A percentile compares a stretch with the other conserved stretches of the same genome.
These are phyloP conservation scores for Chelonus formosanus DNA, from an alignment of 2,888 invertebrate species.

Conservation along the genomic window DNA sequence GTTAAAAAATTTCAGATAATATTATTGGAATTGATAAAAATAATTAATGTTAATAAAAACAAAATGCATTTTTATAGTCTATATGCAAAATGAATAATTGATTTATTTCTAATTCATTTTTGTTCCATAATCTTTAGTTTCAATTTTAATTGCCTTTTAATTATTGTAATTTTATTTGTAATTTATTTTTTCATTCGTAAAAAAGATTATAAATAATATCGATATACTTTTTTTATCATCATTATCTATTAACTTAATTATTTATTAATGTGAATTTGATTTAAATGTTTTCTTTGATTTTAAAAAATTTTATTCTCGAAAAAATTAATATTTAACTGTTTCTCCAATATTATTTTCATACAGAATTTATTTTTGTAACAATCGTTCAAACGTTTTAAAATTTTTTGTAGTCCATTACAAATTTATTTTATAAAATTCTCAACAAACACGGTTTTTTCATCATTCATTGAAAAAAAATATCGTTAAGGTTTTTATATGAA, in stretches of 20 bases:
- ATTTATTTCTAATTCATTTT: too few species aligned
- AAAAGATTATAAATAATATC: conserved; percentile 71
- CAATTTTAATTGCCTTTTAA: conserved; percentile 59
- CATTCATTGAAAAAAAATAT: conserved; percentile 77
- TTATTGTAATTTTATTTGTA: conserved; percentile 49
- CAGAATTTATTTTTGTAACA: conserved; percentile 58
- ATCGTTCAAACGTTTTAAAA: conserved; percentile 71
- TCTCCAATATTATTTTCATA: conserved; percentile 69
- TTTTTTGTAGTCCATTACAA: conserved; percentile 66
- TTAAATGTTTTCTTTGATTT: conserved; percentile 82
- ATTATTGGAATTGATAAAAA: too few species aligned
- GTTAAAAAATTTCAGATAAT: too few species aligned
- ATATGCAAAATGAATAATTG: too few species aligned
- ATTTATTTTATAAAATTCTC: conserved; percentile 77
- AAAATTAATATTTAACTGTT: conserved; percentile 81
- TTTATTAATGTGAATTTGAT: conserved; percentile 75
- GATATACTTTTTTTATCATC: conserved; percentile 80
- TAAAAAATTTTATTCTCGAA: conserved; percentile 79
- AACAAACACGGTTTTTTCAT: conserved; percentile 72
- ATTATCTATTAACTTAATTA: conserved; percentile 79
- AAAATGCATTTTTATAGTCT: too few species aligned
- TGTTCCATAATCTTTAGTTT: too few species aligned
- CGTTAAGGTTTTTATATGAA: conserved; percentile 71
- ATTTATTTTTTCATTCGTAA: conserved; percentile 67
- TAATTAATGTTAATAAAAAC: too few species aligned